These are phyloP conservation scores for Cheirogaleus medius DNA, from an alignment of 2,113 vertebrate species.

Conservation along the genomic window DNA sequence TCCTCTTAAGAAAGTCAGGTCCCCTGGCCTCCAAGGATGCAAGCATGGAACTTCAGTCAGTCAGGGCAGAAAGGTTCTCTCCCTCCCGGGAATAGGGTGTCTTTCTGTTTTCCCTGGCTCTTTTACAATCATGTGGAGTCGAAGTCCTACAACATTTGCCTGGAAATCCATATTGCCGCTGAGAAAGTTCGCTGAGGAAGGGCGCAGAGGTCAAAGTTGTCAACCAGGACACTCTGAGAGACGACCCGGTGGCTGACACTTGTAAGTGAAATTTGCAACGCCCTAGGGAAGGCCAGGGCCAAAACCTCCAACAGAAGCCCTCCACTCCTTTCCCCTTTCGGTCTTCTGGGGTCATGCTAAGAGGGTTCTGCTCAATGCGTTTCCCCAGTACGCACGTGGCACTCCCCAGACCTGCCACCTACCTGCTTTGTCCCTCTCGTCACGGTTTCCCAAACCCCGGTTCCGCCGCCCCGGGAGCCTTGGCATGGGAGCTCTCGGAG, in stretches of 20 bases:
- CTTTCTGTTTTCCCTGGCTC: not conserved
- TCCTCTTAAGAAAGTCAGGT: not conserved
- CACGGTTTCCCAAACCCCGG: not conserved
- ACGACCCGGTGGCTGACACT: slow-evolving; percentile 37
- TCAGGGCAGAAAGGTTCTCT: slow-evolving; percentile 23
- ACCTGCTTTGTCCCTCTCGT: not conserved
- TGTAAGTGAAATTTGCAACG: not conserved
- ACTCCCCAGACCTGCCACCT: slow-evolving; percentile 18
- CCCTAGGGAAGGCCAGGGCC: not conserved
- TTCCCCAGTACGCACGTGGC: not conserved
- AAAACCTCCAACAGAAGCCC: not conserved
- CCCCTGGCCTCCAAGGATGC: slow-evolving; percentile 9
- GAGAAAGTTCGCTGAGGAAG: slow-evolving; percentile 66
- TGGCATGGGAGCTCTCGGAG: not conserved
- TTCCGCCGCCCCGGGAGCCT: not conserved
- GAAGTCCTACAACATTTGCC: slow-evolving; percentile 18
- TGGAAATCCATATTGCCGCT: not conserved
- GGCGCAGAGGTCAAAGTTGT: slow-evolving; percentile 60
- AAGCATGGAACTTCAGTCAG: not conserved
- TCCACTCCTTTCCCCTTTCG: not conserved
- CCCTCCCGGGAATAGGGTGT: not conserved
- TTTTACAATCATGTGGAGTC: not conserved
- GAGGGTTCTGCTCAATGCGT: not conserved
- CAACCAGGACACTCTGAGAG: slow-evolving; percentile 1
- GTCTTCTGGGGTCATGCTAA: not conserved